Conservation (phyloP, 2,888 invertebrate genomes). For the Calliopum simillimum region DNA sequence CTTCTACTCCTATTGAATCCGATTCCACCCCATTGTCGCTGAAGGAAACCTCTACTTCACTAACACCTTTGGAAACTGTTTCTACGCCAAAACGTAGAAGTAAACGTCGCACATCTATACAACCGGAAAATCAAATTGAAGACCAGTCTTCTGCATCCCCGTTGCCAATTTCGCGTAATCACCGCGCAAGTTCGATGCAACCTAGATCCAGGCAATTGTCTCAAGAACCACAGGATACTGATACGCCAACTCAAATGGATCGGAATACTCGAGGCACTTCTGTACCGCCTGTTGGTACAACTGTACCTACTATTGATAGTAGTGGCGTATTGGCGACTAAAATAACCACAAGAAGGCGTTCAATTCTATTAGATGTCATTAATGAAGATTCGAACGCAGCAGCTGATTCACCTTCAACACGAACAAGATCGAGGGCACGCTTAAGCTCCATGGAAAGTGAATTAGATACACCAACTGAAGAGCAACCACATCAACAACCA, state of each 20-base stretch:
- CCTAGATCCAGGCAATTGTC: slow-evolving; percentile 6
- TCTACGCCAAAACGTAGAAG: slow-evolving; percentile 41
- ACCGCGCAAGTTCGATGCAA: slow-evolving; percentile 37
- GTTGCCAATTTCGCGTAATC: slow-evolving; percentile 26
- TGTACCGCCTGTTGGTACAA: slow-evolving; percentile 37
- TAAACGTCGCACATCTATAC: slow-evolving; percentile 49
- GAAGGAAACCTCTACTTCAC: slow-evolving; percentile 6
- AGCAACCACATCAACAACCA: slow-evolving; percentile 37
- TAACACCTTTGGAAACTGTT: slow-evolving; percentile 1
- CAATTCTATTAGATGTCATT: slow-evolving; percentile 49
- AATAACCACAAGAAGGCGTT: slow-evolving; percentile 47
- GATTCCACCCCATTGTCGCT: slow-evolving; percentile 4
- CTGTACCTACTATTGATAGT: slow-evolving; percentile 36
- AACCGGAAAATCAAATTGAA: slow-evolving; percentile 39
- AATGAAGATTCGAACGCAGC: slow-evolving; percentile 43
- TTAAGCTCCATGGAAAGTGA: slow-evolving; percentile 51
- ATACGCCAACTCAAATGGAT: slow-evolving; percentile 4
- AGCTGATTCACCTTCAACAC: slow-evolving; percentile 51
- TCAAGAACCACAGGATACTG: neutral
- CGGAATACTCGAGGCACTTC: slow-evolving; percentile 32
- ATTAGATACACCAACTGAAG: slow-evolving; percentile 40
- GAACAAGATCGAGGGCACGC: slow-evolving; percentile 51
- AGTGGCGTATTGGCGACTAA: too few relatives aligned
- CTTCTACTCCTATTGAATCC: neutral
- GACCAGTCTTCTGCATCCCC: slow-evolving; percentile 24